Percentiles rank a stretch among this genome's conserved stretches.
These are phyloP conservation scores for Mormyrus iriodes DNA, from an alignment of 2,113 vertebrate species.

Conservation along the genomic window DNA sequence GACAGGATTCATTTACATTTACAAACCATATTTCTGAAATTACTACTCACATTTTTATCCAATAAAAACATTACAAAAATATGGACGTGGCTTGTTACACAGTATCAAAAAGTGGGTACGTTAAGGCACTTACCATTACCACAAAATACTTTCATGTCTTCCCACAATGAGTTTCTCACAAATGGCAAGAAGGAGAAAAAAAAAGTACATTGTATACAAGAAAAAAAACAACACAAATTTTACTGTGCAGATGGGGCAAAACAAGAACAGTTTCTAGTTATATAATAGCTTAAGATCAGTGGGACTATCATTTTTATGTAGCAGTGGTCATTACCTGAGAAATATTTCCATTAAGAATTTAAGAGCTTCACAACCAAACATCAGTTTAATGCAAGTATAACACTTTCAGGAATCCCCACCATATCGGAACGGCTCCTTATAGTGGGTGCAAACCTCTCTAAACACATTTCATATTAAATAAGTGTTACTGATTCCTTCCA, in stretches of 20 bases:
- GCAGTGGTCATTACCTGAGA: slow-evolving; percentile 4
- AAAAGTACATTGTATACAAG: neutral
- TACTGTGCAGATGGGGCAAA: neutral
- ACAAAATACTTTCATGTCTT: slow-evolving; percentile 13
- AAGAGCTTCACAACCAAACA: neutral
- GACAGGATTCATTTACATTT: slow-evolving; percentile 24
- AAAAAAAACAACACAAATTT: neutral
- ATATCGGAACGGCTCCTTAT: neutral
- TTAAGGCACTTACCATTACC: slow-evolving; percentile 26
- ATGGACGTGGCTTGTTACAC: neutral
- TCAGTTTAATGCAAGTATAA: neutral
- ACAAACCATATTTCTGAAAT: slow-evolving; percentile 20
- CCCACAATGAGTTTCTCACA: slow-evolving; percentile 12
- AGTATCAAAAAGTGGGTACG: neutral
- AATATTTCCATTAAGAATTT: neutral
- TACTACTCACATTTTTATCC: slow-evolving; percentile 21
- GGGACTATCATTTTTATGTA: neutral
- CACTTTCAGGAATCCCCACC: neutral
- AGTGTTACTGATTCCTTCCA: neutral
- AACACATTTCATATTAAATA: neutral
- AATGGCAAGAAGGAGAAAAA: neutral
- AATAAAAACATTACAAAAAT: slow-evolving; percentile 26
- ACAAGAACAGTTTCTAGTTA: neutral
- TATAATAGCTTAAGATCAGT: slow-evolving; percentile 2
- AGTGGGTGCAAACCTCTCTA: neutral